Evolutionary conservation across 2,888 invertebrate genomes (phyloP), one percentile per base, ranked within the genome.

Genomic region (Siphlonurus alternatus): DNA sequence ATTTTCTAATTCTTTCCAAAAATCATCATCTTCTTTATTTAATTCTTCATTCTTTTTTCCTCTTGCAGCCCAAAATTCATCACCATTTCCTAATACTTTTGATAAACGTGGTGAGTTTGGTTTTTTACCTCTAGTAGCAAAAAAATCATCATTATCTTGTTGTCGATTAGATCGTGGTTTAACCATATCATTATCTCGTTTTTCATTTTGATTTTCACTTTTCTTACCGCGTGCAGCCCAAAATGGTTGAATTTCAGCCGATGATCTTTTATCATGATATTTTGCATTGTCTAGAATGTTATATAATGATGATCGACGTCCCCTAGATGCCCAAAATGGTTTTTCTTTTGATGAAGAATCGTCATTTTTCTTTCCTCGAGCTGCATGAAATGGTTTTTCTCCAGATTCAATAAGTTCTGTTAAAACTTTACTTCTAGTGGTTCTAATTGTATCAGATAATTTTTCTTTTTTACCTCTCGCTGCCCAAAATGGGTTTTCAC

Each of bases 401-500:
- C 20, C 22, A 7, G 7, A n/a, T n/a, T 18, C 5, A 18, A 20
- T 18, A 10, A 18, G 7, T 5, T 10, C 56, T 22, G 20, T 18
- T 22, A 56, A 22, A 18, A 18, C 20, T 56, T 56, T 56, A 5
- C 56, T 20, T 22, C 56, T 56, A 10, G 56, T 20, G 2, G 65
- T 65, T 66, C 67, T 7, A 7, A 22, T 5, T 56, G 7, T 20
- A 56, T 20, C 7, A 7, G 5, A 3, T n/a, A 51, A n/a, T n/a
- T 51, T 51, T 51, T 51, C n/a, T 20, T 56, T 56, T 56, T 56
- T 56, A 0, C 65, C 66, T 56, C 67, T 62, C 5, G 61, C 59
- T 2, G 65, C 65, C 67, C 67, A 67, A 54, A 68, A 68, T 2
- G 66, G 68, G 25, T 65, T 63, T 25, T 64, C 63, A n/a, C n/a